Conservation (phyloP, 2,888 invertebrate genomes). For the Drosophila lutescens region DNA sequence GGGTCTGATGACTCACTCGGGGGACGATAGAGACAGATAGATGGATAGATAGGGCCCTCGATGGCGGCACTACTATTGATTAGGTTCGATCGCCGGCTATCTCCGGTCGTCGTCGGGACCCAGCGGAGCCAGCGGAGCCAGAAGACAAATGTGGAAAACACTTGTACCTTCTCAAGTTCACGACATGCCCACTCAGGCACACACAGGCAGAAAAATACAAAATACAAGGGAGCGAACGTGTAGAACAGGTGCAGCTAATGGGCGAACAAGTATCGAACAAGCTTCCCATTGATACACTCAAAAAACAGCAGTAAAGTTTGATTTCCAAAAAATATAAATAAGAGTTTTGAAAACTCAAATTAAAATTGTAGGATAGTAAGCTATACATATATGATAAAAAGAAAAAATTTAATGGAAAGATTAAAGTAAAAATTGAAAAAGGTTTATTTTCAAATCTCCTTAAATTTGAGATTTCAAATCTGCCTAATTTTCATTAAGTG, state of each 20-base stretch:
- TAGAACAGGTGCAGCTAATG: conserved; percentile 62
- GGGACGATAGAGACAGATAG: not conserved
- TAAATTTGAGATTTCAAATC: too few relatives aligned
- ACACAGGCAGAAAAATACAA: conserved; percentile 5
- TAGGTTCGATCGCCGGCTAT: conserved; percentile 23
- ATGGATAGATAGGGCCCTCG: conserved; percentile 13
- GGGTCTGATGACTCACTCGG: conserved; percentile 24
- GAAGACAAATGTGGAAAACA: conserved; percentile 55
- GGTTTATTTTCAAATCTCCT: too few relatives aligned
- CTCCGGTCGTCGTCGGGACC: conserved; percentile 9
- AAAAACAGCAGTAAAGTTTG: too few relatives aligned
- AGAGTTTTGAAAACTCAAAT: too few relatives aligned
- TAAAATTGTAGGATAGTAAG: too few relatives aligned
- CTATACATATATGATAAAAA: too few relatives aligned
- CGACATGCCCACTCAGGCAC: conserved; percentile 8
- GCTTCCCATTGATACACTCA: conserved; percentile 25
- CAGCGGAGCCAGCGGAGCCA: conserved; percentile 24
- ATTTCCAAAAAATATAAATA: too few relatives aligned
- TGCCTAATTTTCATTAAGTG: too few relatives aligned
- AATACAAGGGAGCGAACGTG: conserved; percentile 21
- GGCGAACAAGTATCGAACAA: conserved; percentile 33
- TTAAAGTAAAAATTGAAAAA: too few relatives aligned
- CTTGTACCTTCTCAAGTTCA: conserved; percentile 66
- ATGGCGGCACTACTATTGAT: conserved; percentile 63
- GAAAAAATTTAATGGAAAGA: too few relatives aligned